phyloP scores from a whole-genome alignment of 2,113 vertebrate genomes.

The Cebus imitator region DNA sequence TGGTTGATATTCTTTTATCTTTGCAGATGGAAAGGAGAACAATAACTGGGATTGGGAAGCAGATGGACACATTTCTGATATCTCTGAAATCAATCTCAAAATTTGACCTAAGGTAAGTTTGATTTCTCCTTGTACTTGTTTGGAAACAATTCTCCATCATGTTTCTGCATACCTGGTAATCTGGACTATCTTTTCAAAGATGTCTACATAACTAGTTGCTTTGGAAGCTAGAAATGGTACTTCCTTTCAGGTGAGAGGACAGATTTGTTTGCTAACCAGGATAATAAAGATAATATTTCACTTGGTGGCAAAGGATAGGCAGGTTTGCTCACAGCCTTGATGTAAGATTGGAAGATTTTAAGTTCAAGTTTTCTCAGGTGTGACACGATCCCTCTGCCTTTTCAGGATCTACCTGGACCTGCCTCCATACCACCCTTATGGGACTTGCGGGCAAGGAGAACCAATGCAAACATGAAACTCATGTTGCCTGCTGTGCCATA shows the following conservation, averaged over 20 bases:
- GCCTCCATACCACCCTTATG: background rate
- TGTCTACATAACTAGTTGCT: background rate
- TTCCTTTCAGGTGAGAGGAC: background rate
- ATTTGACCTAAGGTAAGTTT: background rate
- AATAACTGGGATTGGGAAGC: background rate
- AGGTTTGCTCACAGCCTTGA: background rate
- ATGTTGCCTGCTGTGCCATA: background rate
- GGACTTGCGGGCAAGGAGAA: background rate
- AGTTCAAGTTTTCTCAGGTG: background rate
- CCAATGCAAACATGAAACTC: background rate
- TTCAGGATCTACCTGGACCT: background rate
- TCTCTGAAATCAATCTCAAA: slow-evolving; percentile 30
- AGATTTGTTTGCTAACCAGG: background rate
- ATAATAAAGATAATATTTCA: slow-evolving; percentile 3
- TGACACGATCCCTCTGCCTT: background rate
- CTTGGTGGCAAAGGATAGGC: background rate
- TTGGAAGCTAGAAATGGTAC: slow-evolving; percentile 4
- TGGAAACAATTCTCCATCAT: background rate
- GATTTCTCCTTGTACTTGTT: slow-evolving; percentile 9
- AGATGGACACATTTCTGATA: background rate
- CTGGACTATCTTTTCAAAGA: slow-evolving; percentile 22
- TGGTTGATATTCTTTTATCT: slow-evolving; percentile 6
- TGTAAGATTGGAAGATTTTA: background rate
- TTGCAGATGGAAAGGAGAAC: background rate
- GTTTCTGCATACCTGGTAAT: background rate